These are phyloP conservation scores for Jacana jacana DNA, from an alignment of 2,113 vertebrate genomes.

Conservation along the genomic window DNA sequence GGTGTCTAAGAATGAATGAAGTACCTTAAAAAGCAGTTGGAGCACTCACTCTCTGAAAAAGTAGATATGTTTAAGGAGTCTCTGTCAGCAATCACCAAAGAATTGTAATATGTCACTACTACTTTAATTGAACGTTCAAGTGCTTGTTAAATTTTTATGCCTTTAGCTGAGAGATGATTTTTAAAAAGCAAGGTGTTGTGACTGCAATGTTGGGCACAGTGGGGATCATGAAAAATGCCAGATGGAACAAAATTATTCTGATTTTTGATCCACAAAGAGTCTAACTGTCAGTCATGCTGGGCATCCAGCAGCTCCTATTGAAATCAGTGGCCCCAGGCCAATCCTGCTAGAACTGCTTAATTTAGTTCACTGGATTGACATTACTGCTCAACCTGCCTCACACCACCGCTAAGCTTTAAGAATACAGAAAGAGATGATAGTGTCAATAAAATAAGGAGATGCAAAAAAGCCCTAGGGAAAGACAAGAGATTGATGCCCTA, in stretches of 20 bases:
- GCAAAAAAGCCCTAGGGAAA: neutral
- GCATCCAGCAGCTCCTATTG: slow-evolving; percentile 47
- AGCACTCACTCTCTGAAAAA: neutral
- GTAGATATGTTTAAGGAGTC: neutral
- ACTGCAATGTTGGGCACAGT: slow-evolving; percentile 25
- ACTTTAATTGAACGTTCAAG: neutral
- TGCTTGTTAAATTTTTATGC: neutral
- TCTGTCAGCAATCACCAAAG: neutral
- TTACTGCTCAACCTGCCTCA: neutral
- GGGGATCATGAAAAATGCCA: slow-evolving; percentile 17
- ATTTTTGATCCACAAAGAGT: slow-evolving; percentile 47
- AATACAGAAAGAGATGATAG: neutral
- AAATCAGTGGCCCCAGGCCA: slow-evolving; percentile 44
- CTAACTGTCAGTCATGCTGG: slow-evolving; percentile 53
- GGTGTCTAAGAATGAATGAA: neutral
- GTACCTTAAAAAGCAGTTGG: neutral
- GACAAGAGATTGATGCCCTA: neutral
- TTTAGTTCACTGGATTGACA: neutral
- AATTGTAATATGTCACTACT: neutral
- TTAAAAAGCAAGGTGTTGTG: neutral
- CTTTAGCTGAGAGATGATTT: neutral
- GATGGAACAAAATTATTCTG: slow-evolving; percentile 58
- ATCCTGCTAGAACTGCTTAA: neutral
- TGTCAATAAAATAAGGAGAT: neutral
- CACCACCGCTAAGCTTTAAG: neutral